A percentile compares a stretch with the other conserved stretches of the same genome.
These are phyloP conservation scores for Machimus atricapillus DNA, from an alignment of 2,888 invertebrate species.

Conservation along the genomic window DNA sequence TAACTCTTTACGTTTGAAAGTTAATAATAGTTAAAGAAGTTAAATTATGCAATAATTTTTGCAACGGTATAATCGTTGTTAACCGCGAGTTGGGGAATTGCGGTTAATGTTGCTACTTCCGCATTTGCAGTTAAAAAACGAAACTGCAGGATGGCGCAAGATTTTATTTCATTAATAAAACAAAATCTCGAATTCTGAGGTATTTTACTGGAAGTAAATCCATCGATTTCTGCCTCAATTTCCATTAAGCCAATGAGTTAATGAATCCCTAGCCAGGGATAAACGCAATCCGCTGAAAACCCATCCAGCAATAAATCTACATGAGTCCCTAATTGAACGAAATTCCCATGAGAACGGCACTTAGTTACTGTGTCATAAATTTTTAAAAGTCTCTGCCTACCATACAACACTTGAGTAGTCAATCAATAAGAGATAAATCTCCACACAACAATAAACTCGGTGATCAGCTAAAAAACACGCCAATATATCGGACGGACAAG, in stretches of 20 bases:
- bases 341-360: constrained; percentile 1
- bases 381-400: not conserved
- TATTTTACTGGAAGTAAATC: constrained; percentile 9
- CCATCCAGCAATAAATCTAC: constrained; percentile 31
- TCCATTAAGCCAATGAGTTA: constrained; percentile 29
- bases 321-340: constrained; percentile 19
- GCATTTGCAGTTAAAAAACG: not conserved
- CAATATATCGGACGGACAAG: not conserved
- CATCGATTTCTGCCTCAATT: constrained; percentile 23
- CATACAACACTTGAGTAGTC: constrained; percentile 23
- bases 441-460: constrained; percentile 24
- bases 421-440: constrained; percentile 36
- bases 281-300: constrained; percentile 33
- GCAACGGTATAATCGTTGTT: not conserved
- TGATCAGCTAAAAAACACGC: constrained; percentile 14
- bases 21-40: not conserved
- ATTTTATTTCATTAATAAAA: not conserved
- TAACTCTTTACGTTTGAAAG: too few relatives aligned
- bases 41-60: not conserved
- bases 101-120: not conserved
- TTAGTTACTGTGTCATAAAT: constrained; percentile 24
- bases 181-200: not conserved
- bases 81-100: not conserved
- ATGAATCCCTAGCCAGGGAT: constrained; percentile 17
- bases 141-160: not conserved